Evolutionary conservation across 2,888 invertebrate species (phyloP).

Genomic region (Andrena camellia): DNA sequence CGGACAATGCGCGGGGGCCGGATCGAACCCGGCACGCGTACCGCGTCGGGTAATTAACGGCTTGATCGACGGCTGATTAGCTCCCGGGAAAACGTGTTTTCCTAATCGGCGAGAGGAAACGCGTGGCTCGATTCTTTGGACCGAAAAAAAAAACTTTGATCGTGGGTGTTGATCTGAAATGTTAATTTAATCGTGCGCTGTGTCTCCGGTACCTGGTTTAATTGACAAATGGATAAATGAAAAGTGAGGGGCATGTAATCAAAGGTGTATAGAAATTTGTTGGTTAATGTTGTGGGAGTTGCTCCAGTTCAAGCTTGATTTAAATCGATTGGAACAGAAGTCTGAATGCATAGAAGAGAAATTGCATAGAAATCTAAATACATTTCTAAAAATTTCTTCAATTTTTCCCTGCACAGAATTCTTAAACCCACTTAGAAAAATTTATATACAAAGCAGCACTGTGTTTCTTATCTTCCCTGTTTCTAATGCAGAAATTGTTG

Average conservation of each 20-base stretch:
- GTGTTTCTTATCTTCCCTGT: no score
- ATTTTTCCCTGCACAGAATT: no score
- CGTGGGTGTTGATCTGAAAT: constrained; percentile 1
- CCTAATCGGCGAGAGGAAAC: neutral
- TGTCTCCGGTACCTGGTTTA: neutral
- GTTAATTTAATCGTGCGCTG: constrained; percentile 9
- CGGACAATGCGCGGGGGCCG: constrained; percentile 17
- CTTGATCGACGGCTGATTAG: constrained; percentile 24
- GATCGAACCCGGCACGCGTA: constrained; percentile 3
- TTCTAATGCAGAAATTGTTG: no score
- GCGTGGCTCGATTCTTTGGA: neutral
- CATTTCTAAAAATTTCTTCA: no score
- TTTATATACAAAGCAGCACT: no score
- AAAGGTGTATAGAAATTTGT: no score
- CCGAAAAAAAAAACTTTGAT: neutral
- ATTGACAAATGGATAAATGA: neutral
- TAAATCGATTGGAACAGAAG: no score
- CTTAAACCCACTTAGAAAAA: no score
- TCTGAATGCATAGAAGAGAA: no score
- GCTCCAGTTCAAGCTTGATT: no score
- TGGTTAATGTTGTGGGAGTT: no score
- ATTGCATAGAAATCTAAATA: no score
- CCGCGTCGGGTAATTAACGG: constrained; percentile 28
- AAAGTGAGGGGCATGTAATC: neutral
- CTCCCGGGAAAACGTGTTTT: constrained; percentile 8